Base-by-base conservation (phyloP, 2,797 vertebrate genomes). In the Uromys caudimaculatus region DNA sequence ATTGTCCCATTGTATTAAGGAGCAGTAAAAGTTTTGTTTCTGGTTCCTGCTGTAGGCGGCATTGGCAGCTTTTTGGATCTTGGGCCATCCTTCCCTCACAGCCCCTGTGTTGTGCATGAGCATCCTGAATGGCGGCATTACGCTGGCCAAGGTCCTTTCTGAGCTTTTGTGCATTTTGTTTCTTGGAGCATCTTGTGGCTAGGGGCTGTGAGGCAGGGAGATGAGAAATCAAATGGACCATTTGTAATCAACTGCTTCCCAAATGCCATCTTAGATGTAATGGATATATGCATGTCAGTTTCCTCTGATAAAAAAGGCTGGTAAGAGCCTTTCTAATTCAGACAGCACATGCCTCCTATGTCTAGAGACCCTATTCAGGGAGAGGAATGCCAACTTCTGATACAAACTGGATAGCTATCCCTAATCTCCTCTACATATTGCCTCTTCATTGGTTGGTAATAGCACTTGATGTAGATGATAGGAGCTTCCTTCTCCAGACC, bases 21-120 rank as follows among this genome's bases (percentile, higher is more conserved):
- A 77, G 77, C 52, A 50, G 56, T 2, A 23, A 23, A 56, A 4
- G 16, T 19, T 44, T 62, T 88, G 10, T 78, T 95, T 44, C 21
- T n/a, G 41, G 54, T 67, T 38, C 58, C 69, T 82, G 29, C 29
- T 67, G 1, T 14, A 4, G 1, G 11, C 3, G 19, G 17, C 8
- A 3, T 2, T 12, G 4, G 29, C 2, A n/a, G 41, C 29, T 6
- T 50, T 92, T 67, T 47, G 16, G 29, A 17, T 7, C 0, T 2
- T 62, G n/a, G 19, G 4, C 19, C 21, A 3, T 4, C 14, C 32
- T 35, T 71, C 35, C 8, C 1, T 67, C 44, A 29, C 10, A n/a
- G 52, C 58, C 64, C 71, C 52, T 79, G 0, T 19, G 75, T 52
- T 13, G n/a, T 27, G 41, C 11, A 38, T 7, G 29, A 27, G n/a